phyloP scores from a whole-genome alignment of 2,888 invertebrate genomes.

The Drosophila mimetica region DNA sequence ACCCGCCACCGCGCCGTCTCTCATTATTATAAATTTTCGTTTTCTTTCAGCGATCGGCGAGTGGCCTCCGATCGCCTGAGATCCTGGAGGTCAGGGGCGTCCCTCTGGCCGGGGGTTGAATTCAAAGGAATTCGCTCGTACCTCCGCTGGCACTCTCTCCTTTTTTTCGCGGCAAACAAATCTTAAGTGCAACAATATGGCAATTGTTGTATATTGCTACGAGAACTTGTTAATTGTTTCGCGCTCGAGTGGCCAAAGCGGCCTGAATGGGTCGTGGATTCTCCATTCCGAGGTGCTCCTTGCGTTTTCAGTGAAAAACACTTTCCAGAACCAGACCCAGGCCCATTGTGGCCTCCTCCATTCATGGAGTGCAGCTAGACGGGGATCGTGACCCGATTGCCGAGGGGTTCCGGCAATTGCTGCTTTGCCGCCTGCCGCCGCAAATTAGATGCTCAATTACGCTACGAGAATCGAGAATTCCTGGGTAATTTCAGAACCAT shows the following conservation, averaged over 20 bases:
- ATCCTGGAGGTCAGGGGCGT: no score
- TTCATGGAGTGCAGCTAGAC: slow-evolving; percentile 69
- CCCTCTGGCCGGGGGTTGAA: slow-evolving; percentile 29
- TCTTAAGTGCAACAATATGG: slow-evolving; percentile 56
- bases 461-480: slow-evolving; percentile 63
- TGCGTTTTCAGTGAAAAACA: slow-evolving; percentile 67
- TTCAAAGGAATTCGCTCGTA: slow-evolving; percentile 68
- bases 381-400: slow-evolving; percentile 30
- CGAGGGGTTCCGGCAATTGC: slow-evolving; percentile 58
- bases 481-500: slow-evolving; percentile 55
- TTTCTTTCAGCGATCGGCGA: slow-evolving; percentile 64
- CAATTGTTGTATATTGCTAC: slow-evolving; percentile 54
- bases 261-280: slow-evolving; percentile 22
- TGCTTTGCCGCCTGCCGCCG: slow-evolving; percentile 59
- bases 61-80: slow-evolving; percentile 62
- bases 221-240: slow-evolving; percentile 79
- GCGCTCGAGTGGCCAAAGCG: slow-evolving; percentile 67
- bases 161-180: slow-evolving; percentile 39
- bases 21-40: slow-evolving; percentile 78
- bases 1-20: slow-evolving; percentile 31
- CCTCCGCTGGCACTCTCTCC: slow-evolving; percentile 34
- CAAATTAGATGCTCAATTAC: slow-evolving; percentile 80
- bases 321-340: slow-evolving; percentile 69
- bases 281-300: slow-evolving; percentile 46
- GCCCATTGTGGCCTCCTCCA: slow-evolving; percentile 62